A percentile compares a stretch with the other conserved stretches of the same genome.
These are phyloP conservation scores for Malurus leucopterus DNA, from an alignment of 2,797 vertebrate species.

Conservation along the genomic window DNA sequence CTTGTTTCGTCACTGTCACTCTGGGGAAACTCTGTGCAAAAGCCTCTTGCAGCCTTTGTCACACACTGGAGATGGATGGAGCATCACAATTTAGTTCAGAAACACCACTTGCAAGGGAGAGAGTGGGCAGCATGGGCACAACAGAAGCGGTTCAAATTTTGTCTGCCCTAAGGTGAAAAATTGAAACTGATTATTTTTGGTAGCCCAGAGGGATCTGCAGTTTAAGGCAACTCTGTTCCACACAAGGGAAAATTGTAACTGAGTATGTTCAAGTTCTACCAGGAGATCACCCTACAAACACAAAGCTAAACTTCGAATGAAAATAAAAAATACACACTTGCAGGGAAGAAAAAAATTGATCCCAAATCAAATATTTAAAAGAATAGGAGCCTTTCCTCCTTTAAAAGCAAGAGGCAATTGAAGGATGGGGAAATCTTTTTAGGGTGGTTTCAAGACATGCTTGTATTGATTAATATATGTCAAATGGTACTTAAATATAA, in stretches of 20 bases:
- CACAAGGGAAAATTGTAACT: not conserved
- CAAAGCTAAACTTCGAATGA: not conserved
- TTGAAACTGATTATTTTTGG: not conserved
- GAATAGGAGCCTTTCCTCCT: not conserved
- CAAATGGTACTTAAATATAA: not conserved
- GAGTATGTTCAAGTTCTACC: not conserved
- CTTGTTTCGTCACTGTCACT: not conserved
- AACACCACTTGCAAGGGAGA: not conserved
- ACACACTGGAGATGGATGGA: fast-evolving
- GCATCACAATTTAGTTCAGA: not conserved
- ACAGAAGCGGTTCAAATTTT: not conserved
- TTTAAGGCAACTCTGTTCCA: not conserved
- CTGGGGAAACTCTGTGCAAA: not conserved
- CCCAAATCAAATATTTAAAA: not conserved
- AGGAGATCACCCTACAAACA: not conserved
- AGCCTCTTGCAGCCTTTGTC: not conserved
- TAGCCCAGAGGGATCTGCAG: not conserved
- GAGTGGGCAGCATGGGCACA: not conserved
- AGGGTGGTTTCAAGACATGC: not conserved
- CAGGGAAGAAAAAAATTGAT: not conserved
- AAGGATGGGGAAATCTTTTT: not conserved
- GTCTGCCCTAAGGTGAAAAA: not conserved
- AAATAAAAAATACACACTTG: not conserved
- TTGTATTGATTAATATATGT: not conserved
- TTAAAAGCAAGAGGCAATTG: not conserved